Percentiles rank a stretch among this genome's conserved stretches.
These are phyloP conservation scores for Camponotus pennsylvanicus DNA, from an alignment of 1,140 invertebrate genomes.

Conservation along the genomic window DNA sequence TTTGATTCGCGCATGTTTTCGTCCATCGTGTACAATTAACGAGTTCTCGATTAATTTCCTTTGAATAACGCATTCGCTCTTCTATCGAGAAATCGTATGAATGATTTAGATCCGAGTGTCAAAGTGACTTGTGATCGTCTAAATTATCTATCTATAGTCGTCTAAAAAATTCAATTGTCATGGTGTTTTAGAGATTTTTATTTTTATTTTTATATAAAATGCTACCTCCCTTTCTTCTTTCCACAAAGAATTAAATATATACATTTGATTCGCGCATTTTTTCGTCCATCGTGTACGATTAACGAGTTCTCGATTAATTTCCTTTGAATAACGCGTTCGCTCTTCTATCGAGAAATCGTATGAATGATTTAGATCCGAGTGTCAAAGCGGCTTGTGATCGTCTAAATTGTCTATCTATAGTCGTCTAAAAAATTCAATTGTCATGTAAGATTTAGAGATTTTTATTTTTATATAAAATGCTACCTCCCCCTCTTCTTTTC, in stretches of 20 bases:
- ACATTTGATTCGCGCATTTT: neutral
- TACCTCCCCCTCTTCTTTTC: neutral
- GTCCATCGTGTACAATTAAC: constrained; percentile 14
- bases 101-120: neutral
- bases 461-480: neutral
- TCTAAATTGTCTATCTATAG: neutral
- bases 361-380: neutral
- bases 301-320: neutral
- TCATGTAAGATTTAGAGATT: neutral
- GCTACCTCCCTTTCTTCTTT: neutral
- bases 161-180: neutral
- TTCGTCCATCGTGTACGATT: constrained; percentile 10
- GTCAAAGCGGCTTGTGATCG: neutral
- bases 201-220: neutral
- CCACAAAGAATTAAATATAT: neutral
- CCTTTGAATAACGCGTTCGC: neutral
- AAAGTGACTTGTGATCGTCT: neutral
- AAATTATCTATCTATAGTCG: neutral
- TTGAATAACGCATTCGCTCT: neutral
- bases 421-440: neutral
- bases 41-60: neutral
- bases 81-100: neutral
- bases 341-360: neutral
- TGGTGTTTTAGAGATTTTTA: neutral
- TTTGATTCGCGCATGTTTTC: neutral